Evolutionary conservation across 2,113 vertebrate species (phyloP).

Genomic region (Coracopsis vasa): DNA sequence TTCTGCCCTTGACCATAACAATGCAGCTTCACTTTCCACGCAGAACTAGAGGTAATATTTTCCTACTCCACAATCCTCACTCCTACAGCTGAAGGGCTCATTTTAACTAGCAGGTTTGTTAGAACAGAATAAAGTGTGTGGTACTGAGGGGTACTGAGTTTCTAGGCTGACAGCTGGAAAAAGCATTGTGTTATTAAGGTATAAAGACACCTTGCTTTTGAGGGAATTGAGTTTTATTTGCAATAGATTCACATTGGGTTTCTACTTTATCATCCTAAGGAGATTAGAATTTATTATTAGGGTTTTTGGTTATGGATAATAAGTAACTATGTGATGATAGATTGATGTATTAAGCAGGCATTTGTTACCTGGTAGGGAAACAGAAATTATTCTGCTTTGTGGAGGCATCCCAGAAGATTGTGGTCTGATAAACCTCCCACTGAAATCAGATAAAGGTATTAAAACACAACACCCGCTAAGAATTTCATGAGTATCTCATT

Average conservation of each 20-base stretch:
- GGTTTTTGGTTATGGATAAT: background rate
- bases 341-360: constrained; percentile 16
- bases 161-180: background rate
- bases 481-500: constrained; percentile 38
- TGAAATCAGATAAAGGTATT: constrained; percentile 35
- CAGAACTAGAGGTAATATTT: background rate
- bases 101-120: constrained; percentile 13
- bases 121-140: background rate
- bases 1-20: background rate
- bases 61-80: background rate
- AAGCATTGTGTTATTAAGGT: background rate
- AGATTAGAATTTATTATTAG: constrained; percentile 21
- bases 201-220: background rate
- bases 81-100: background rate
- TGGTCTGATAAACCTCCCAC: constrained; percentile 29
- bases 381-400: constrained; percentile 25
- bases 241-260: background rate
- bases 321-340: background rate
- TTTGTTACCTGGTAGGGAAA: constrained; percentile 35
- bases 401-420: background rate
- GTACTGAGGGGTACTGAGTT: background rate
- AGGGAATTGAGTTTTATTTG: constrained; percentile 28
- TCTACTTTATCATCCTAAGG: constrained; percentile 5
- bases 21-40: background rate
- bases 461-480: background rate